Base-by-base conservation (phyloP, 2,113 vertebrate species). In the Montifringilla adamsi region DNA sequence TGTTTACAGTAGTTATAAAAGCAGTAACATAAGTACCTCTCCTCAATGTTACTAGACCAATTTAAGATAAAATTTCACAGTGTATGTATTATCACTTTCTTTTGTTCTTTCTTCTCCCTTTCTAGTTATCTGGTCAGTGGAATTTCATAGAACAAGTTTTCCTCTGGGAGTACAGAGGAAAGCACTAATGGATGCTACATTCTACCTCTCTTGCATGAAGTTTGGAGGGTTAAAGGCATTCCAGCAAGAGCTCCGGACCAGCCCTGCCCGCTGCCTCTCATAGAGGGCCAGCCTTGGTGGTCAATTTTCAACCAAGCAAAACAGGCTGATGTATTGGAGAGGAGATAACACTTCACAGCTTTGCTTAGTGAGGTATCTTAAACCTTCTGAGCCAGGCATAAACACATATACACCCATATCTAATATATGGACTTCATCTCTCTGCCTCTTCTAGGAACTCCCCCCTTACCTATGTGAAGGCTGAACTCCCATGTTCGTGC, bases 281-380 rank as follows among this genome's bases (percentile, higher is more conserved):
- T 33, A 15, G 60, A 84, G 28, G 78, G 50, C 19, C 77, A 47
- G 58, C 60, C 72, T 87, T 91, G 68, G 86, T 26, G 62, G 84
- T 58, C 88, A 68, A 13, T 91, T 95, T 91, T 79, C 74, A 69
- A 56, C 80, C 77, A 84, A 87, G 82, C 16, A 75, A 93, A 97
- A 76, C 43, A 81, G 80, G 66, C 50, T 93, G 85, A 91, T 88
- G 84, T 64, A 88, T 23, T 90, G 81, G 77, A 82, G 77, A 82
- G 30, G 68, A 96, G 93, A 94, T 78, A 94, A 64, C 70, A 96
- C 83, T 85, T 95, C 93, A 84, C 72, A 92, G 56, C 78, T 89
- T 78, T 89, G 74, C 87, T 80, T 81, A 87, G 59, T 64, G 92
- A 84, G 88, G 58, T 69, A 86, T 90, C 56, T 44, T 41, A 91